Evolutionary conservation across 2,797 vertebrate genomes (phyloP), one percentile per base, ranked within the genome.

Genomic region (Poeciliopsis turneri): DNA sequence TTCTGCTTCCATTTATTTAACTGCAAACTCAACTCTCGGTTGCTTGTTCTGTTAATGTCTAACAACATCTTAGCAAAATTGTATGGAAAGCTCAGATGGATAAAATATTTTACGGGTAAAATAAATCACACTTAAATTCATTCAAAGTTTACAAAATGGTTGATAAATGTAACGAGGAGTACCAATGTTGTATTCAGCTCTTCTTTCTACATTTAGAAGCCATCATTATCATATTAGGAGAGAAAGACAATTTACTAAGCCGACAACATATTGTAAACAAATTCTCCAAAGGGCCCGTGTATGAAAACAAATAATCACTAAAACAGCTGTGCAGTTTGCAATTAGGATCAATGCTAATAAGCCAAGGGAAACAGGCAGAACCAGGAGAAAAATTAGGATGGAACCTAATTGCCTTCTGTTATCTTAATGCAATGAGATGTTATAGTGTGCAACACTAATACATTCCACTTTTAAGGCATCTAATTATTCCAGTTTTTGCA

Each of bases 291-390:
- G 75, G 70, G 49, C 47, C 46, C 25, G 66, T 76, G 30, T 82
- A 82, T 75, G 80, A 77, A 59, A 79, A 82, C 74, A 77, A 86
- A 77, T 76, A 81, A 83, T 89, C 45, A 72, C 66, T 79, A 82
- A 88, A 78, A 81, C 87, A 91, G 84, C 78, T 84, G 84, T 86
- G 86, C 70, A 69, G 71, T 84, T 86, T 81, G 36, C 66, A 78
- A 77, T 86, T 79, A 75, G n/a, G 55, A 83, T 79, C 68, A 75
- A 76, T 77, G 78, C 71, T 83, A 82, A 81, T 81, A 80, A 82
- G 80, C 43, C 12, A 4, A 80, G 78, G 57, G 66, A 87, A 82
- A 83, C 49, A 49, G 66, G 78, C 78, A 75, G 71, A 85, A 84
- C 81, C 33, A 47, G 79, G 41, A 74, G 77, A 73, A 81, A 84